A percentile compares a stretch with the other conserved stretches of the same genome.
Evolutionary conservation across 2,797 vertebrate species (phyloP).

Genomic region (Pteronotus mesoamericanus): DNA sequence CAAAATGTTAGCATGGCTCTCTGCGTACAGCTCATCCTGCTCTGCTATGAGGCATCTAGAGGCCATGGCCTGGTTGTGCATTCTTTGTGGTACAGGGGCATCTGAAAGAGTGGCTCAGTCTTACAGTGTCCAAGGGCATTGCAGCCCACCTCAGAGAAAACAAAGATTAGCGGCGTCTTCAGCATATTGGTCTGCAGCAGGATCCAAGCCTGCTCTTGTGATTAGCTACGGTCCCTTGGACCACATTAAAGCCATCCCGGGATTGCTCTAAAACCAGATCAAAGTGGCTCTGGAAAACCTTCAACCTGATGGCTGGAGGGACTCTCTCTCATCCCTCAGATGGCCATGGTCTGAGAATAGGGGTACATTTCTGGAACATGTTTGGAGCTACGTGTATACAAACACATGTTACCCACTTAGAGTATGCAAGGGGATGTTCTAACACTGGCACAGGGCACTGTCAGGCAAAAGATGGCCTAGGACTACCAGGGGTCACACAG

Average conservation of each 20-base stretch:
- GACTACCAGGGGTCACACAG: neutral
- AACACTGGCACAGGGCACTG: neutral
- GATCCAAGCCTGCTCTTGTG: neutral
- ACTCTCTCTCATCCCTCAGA: neutral
- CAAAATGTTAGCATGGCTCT: neutral
- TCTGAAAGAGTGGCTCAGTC: neutral
- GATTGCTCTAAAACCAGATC: neutral
- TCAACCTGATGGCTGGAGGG: neutral
- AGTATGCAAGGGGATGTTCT: neutral
- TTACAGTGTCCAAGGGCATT: neutral
- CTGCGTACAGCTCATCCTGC: neutral
- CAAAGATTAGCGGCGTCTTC: neutral
- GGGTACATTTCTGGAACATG: neutral
- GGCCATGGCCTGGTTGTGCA: neutral
- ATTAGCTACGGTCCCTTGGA: neutral
- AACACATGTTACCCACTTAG: neutral
- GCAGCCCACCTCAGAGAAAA: neutral
- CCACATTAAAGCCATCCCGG: neutral
- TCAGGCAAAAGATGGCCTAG: neutral
- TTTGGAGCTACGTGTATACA: neutral
- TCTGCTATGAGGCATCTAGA: neutral
- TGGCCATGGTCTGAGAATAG: neutral
- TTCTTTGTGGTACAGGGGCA: neutral
- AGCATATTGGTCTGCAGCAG: neutral
- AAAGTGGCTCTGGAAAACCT: neutral